These are phyloP conservation scores for Coracopsis vasa DNA, from an alignment of 2,113 vertebrate species.

Conservation along the genomic window DNA sequence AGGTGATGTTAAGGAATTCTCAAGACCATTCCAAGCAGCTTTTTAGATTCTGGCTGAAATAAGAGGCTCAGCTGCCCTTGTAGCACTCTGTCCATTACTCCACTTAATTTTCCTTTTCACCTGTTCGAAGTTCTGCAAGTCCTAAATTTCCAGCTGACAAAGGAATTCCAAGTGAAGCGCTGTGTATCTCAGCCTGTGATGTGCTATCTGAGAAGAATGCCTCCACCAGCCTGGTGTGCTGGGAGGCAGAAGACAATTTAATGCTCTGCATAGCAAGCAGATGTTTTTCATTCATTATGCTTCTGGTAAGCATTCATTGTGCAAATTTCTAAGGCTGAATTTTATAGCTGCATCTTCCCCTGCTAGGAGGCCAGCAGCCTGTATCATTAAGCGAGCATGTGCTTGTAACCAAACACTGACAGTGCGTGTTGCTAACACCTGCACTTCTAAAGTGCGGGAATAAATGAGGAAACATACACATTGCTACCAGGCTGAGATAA, in stretches of 20 bases:
- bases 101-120: background rate
- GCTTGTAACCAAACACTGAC: background rate
- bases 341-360: background rate
- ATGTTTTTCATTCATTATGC: background rate
- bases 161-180: background rate
- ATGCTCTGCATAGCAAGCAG: background rate
- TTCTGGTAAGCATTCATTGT: background rate
- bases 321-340: background rate
- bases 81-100: background rate
- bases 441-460: background rate
- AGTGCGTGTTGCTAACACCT: background rate
- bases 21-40: background rate
- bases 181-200: background rate
- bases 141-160: background rate
- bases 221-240: background rate
- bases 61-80: background rate
- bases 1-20: background rate
- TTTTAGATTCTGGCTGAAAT: background rate
- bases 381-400: background rate
- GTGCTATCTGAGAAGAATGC: background rate
- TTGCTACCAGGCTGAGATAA: background rate
- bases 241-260: background rate
- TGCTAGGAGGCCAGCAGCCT: background rate
- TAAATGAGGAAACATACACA: background rate
- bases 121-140: background rate